These are phyloP conservation scores for Tubiluchus corallicola DNA, from an alignment of 2,888 invertebrate genomes.

Conservation along the genomic window DNA sequence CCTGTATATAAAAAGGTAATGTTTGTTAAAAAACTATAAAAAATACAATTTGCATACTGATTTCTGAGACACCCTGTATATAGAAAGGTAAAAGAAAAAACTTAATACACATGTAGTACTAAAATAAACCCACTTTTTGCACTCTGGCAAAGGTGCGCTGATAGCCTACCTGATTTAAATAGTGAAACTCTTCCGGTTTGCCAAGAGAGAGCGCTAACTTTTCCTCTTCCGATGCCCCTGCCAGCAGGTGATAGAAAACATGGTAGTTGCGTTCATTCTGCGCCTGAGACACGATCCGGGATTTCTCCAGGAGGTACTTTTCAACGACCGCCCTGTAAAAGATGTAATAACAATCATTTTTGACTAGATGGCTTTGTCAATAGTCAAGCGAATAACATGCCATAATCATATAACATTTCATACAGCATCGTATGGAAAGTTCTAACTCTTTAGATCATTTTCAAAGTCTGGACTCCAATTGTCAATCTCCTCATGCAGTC, in stretches of 20 bases:
- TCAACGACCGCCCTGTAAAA: slow-evolving; percentile 65
- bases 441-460: too few species aligned
- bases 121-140: too few species aligned
- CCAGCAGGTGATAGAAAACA: slow-evolving; percentile 85
- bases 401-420: too few species aligned
- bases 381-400: not conserved
- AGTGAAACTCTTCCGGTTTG: slow-evolving; percentile 69
- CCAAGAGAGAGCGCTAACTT: slow-evolving; percentile 36
- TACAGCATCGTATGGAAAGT: too few species aligned
- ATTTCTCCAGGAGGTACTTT: slow-evolving; percentile 86
- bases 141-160: too few species aligned
- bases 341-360: slow-evolving; percentile 10
- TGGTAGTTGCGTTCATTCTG: slow-evolving; percentile 84
- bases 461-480: too few species aligned
- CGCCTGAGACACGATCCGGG: slow-evolving; percentile 80
- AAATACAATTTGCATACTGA: slow-evolving; percentile 4
- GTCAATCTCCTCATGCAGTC: too few species aligned
- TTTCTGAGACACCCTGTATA: too few species aligned
- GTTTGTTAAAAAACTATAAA: not conserved
- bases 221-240: slow-evolving; percentile 54
- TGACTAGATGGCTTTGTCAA: too few species aligned
- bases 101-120: slow-evolving; percentile 6
- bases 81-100: slow-evolving; percentile 11
- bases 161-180: slow-evolving; percentile 53
- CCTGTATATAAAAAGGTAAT: not conserved